Percentiles rank a stretch among this genome's conserved stretches.
Evolutionary conservation across 2,113 vertebrate species (phyloP).

Genomic region (Poeciliopsis turrubarensis): DNA sequence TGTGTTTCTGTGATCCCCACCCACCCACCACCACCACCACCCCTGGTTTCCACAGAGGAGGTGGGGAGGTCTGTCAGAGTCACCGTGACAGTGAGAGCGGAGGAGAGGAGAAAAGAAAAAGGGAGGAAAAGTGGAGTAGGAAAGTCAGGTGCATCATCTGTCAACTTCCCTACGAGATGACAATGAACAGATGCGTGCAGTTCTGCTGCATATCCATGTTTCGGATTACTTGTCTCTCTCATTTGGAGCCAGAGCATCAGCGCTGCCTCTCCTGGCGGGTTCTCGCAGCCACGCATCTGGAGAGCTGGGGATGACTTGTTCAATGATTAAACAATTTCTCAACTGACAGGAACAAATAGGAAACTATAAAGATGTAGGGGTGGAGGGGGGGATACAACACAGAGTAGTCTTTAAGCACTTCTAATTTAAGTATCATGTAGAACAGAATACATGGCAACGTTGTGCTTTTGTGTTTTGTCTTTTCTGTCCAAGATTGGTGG

Average conservation of each 20-base stretch:
- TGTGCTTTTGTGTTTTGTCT: not conserved
- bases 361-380: conserved; percentile 9
- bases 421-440: not conserved
- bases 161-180: conserved; percentile 69
- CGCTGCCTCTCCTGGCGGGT: not conserved
- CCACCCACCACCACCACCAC: not conserved
- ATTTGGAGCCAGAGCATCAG: conserved; percentile 39
- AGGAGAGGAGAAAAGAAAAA: conserved; percentile 18
- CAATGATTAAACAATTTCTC: conserved; percentile 56
- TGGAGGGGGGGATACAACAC: not conserved
- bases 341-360: conserved; percentile 25
- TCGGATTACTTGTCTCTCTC: conserved; percentile 58
- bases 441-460: not conserved
- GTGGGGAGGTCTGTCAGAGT: conserved; percentile 25
- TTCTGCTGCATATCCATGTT: conserved; percentile 51
- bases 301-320: conserved; percentile 22
- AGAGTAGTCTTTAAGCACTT: not conserved
- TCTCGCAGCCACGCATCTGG: conserved; percentile 31
- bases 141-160: conserved; percentile 66
- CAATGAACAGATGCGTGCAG: conserved; percentile 62
- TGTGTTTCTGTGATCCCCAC: conserved; percentile 58
- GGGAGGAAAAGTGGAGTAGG: conserved; percentile 20
- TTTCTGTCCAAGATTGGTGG: not conserved
- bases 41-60: conserved; percentile 31
- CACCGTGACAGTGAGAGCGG: conserved; percentile 37